Percentiles rank a stretch among this genome's conserved stretches.
Evolutionary conservation across 2,888 invertebrate species (phyloP).

Genomic region (Heliconius sara): DNA sequence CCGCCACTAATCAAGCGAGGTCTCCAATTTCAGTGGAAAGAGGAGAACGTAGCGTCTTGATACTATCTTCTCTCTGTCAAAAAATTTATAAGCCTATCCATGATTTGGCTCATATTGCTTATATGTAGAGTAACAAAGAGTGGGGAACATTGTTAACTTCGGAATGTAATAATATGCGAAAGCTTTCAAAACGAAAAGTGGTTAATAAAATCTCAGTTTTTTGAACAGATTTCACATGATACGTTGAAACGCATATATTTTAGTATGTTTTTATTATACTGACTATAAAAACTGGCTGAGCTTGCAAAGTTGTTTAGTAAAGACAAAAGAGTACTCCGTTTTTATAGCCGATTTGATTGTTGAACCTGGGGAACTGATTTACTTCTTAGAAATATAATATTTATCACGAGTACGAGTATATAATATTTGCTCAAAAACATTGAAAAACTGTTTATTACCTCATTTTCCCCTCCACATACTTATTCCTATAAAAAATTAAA

Average conservation of each 20-base stretch:
- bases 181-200: slow-evolving; percentile 14
- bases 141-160: neutral
- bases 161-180: neutral
- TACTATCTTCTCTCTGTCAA: neutral
- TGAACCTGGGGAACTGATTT: neutral
- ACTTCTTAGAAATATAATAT: neutral
- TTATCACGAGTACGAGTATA: fast-evolving
- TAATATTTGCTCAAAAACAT: neutral
- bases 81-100: neutral
- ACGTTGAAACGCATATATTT: neutral
- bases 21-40: neutral
- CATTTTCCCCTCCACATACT: too few relatives aligned
- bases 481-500: too few relatives aligned
- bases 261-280: neutral
- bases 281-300: neutral
- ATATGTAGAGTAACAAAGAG: neutral
- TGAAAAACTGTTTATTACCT: too few relatives aligned
- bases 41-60: neutral
- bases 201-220: slow-evolving; percentile 3
- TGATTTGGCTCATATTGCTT: neutral
- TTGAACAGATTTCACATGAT: neutral
- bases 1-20: neutral
- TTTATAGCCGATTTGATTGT: neutral
- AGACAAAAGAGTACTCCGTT: neutral
- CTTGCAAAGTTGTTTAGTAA: neutral